Conservation (phyloP, 2,888 invertebrate species). For the Encarsia formosa region DNA sequence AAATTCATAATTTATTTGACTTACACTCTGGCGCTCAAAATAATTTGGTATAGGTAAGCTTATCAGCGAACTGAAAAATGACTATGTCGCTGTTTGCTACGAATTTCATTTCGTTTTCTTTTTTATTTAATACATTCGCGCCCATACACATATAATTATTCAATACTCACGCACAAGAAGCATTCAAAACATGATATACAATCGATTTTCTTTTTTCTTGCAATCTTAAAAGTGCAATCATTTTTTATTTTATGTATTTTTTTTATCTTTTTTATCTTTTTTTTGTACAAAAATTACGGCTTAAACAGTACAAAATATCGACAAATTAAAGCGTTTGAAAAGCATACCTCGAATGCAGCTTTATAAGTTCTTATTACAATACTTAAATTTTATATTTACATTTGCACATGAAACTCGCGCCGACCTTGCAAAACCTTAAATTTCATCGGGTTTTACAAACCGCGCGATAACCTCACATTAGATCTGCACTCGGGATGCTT, state of each 20-base stretch:
- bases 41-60: conserved; percentile 28
- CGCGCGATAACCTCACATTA: background rate
- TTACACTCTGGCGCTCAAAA: conserved; percentile 11
- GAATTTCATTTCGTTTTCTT: conserved; percentile 26
- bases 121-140: conserved; percentile 12
- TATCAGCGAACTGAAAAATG: conserved; percentile 28
- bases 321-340: conserved; percentile 18
- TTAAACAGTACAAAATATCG: conserved; percentile 7
- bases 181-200: conserved; percentile 7
- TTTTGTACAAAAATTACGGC: conserved; percentile 8
- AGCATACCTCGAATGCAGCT: conserved; percentile 14
- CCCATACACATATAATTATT: conserved; percentile 8
- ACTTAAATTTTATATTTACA: conserved; percentile 27
- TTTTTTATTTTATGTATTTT: no score
- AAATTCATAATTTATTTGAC: conserved; percentile 8
- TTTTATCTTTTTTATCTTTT: background rate
- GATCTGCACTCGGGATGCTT: background rate
- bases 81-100: conserved; percentile 29
- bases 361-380: conserved; percentile 13
- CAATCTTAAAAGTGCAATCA: conserved; percentile 1
- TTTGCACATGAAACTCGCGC: conserved; percentile 30
- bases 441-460: conserved; percentile 15
- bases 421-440: no score
- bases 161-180: conserved; percentile 14
- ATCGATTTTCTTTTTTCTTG: conserved; percentile 22